Conservation (phyloP, 2,888 invertebrate genomes). For the Leucophenga maculata region DNA sequence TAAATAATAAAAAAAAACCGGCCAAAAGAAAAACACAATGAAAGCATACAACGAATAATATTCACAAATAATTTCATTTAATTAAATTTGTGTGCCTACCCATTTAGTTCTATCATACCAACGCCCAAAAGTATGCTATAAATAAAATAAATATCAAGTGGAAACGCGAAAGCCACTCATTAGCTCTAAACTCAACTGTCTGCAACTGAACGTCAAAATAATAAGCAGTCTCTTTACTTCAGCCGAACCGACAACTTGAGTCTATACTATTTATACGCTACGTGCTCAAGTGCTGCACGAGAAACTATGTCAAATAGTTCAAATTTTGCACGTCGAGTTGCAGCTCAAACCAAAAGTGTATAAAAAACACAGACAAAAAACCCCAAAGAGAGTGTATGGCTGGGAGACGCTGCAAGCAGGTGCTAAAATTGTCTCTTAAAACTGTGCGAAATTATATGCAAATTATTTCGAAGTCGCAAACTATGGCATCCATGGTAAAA, state of each 20-base stretch:
- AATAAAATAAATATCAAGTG: not conserved
- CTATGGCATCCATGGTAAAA: constrained; percentile 33
- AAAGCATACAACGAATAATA: too few relatives aligned
- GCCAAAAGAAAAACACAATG: too few relatives aligned
- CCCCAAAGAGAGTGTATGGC: not conserved
- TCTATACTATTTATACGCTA: constrained; percentile 13
- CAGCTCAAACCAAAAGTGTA: not conserved
- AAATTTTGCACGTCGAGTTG: constrained; percentile 13
- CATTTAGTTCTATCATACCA: not conserved
- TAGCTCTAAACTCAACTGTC: constrained; percentile 7
- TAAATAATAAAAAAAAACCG: too few relatives aligned
- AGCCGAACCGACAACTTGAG: constrained; percentile 42
- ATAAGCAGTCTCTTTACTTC: not conserved
- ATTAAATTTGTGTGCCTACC: too few relatives aligned
- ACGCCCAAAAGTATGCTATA: not conserved
- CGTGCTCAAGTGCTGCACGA: constrained; percentile 54
- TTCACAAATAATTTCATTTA: too few relatives aligned
- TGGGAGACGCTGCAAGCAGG: not conserved
- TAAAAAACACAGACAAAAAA: not conserved
- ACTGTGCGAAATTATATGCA: not conserved
- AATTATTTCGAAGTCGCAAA: constrained; percentile 45
- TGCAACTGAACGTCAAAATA: not conserved
- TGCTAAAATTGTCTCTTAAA: constrained; percentile 8
- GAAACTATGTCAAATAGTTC: constrained; percentile 66
- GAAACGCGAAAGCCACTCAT: constrained; percentile 10